Base-by-base conservation (phyloP, 2,113 vertebrate species). In the Dolichotis patagonum region DNA sequence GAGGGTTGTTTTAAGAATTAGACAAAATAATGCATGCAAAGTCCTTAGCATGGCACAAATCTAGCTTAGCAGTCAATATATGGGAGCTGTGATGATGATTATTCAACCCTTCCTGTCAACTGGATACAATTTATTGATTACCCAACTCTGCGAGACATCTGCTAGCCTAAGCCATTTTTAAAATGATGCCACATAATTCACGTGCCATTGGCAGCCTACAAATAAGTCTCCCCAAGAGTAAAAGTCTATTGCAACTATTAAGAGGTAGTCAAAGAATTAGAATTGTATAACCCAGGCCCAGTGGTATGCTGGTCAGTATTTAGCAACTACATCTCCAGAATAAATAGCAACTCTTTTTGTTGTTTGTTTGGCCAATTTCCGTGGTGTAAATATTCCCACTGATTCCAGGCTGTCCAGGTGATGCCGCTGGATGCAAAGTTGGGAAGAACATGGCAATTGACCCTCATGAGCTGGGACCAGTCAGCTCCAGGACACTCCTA, bases 71-170 rank as follows among this genome's bases (percentile, higher is more conserved):
- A 35, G 30, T 77, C 85, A 69, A 73, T 88, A 52, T 43, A 63
- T 54, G 38, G 58, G 30, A 69, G 58, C 62, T 80, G 62, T 49
- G 94, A 87, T 73, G 58, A 78, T 89, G 93, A 89, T 80, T 80
- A 90, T 83, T 95, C 93, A 95, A 17, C 43, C 46, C 17, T 58
- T 49, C 67, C 94, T n/a, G 82, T 83, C 82, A 95, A 77, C 5
- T 54, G 56, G 56, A 43, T 49, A 43, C 17, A 60, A 41, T 67
- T 87, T 88, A 96, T 90, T 90, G 69, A 81, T 87, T 96, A 87
- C 49, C 77, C 41, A 69, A 38, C 69, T 67, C 62, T 49, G 28
- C 16, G 22, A 96, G 88, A 63, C 26, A 63, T 52, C 85, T 95
- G 69, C 63, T 90, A 69, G 69, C 65, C 90, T 89, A 63, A 80